Conservation (phyloP, 2,888 invertebrate genomes). For the Tenthredo livida region DNA sequence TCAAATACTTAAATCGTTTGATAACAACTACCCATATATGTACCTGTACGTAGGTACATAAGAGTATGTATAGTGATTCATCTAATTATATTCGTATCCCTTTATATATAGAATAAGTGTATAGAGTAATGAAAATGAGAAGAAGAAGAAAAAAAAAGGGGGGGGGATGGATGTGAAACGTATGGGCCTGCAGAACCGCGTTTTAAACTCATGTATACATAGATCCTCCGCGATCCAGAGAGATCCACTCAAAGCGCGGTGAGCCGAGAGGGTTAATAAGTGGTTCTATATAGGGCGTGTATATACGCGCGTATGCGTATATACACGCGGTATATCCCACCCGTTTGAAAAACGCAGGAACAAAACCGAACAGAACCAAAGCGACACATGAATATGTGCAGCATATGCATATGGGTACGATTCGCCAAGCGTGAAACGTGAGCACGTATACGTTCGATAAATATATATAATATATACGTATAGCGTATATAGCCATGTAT, state of each 20-base stretch:
- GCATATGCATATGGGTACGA: neutral
- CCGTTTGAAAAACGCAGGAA: slow-evolving; percentile 5
- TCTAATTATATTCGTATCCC: too few relatives aligned
- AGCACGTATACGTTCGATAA: neutral
- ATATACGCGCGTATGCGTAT: neutral
- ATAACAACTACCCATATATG: too few relatives aligned
- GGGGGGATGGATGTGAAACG: neutral
- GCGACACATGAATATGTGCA: slow-evolving; percentile 2
- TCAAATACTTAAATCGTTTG: too few relatives aligned
- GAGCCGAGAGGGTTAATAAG: slow-evolving; percentile 45
- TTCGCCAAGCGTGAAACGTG: slow-evolving; percentile 3
- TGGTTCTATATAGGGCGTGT: slow-evolving; percentile 45
- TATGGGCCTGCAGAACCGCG: neutral
- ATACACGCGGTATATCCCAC: slow-evolving; percentile 12
- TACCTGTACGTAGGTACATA: too few relatives aligned
- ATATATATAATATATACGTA: neutral
- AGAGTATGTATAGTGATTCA: too few relatives aligned
- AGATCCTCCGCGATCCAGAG: slow-evolving; percentile 3
- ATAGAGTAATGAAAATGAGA: neutral
- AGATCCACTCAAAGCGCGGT: slow-evolving; percentile 32
- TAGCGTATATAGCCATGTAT: neutral
- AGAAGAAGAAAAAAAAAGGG: neutral
- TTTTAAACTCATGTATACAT: neutral
- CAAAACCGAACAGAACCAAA: neutral
- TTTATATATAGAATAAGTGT: too few relatives aligned